Base-by-base conservation (phyloP, 1,140 invertebrate genomes). In the Procambarus clarkii region DNA sequence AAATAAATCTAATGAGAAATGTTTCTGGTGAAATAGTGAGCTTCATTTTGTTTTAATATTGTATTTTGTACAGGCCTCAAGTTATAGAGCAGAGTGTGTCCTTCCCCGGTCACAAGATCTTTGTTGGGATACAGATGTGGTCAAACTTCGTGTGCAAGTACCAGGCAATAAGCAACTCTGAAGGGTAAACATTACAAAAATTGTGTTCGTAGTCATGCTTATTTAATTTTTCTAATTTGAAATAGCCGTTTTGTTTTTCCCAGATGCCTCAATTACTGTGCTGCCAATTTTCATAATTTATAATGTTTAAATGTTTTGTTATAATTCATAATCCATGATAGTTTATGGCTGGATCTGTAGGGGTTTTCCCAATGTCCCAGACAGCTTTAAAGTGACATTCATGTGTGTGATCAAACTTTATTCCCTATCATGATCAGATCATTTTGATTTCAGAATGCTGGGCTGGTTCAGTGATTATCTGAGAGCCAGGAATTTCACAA, bases 401-500 rank as follows among this genome's bases (percentile, higher is more conserved):
- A 34, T 34, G 0, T 34, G 34, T 34, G 34, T 34, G 15, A 64
- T 4, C 60, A 64, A 54, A 11, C 18, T 64, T 21, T 64, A 64
- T 18, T 18, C 15, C 18, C 4, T 64, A 64, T 4, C 60, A 64
- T 4, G 13, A 64, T 64, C 60, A 64, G 15, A 21, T 64, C 13
- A 15, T 64, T 21, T 64, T 84, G 80, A 94, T 92, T 93, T 91
- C 24, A 93, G 93, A 50, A 93, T 94, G 84, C 87, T 93, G 69
- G 95, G 95, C 24, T 95, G 94, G 95, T 93, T 94, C 74, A 93
- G 93, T 85, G 85, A 93, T 24, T 94, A 94, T 58, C 94, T 95
- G 81, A 86, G 94, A 9, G 79, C 93, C 15, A 93, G 93, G 87
- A 91, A 93, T 44, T 95, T 94, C 88, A 94, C 94, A 11, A 94